Evolutionary conservation across 2,797 vertebrate species (phyloP), one percentile per base, ranked within the genome.

Genomic region (Ctenopoma kingsleyae): DNA sequence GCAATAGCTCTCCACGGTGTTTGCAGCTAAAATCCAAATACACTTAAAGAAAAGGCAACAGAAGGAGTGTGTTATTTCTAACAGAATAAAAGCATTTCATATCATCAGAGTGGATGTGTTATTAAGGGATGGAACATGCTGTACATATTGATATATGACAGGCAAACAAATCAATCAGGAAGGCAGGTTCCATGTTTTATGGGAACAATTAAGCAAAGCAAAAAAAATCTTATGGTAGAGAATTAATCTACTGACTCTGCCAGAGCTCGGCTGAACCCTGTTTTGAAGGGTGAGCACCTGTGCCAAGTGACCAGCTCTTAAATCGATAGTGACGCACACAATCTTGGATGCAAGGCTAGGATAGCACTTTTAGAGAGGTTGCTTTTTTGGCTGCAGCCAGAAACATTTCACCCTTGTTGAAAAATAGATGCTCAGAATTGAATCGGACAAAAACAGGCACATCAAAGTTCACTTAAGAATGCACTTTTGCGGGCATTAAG

Each of bases 321-420:
- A 83, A 88, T 85, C 72, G 32, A 85, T 82, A 85, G 74, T 78
- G 78, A 82, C 48, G 35, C 62, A 53, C 16, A 30, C 68, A 81
- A 60, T 81, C 60, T 74, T 51, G 71, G 66, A 69, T 30, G 67
- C 83, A 86, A 76, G 48, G 68, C 23, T 6, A 41, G 49, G 44
- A 55, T 30, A 17, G 52, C 47, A 54, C 56, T 70, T 81, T 80
- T 47, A 73, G 44, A 68, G 55, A 58, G 41, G 43, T 4, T 44
- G 27, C 5, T 32, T 56, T 67, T 74, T 71, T 49, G 47, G 57
- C 68, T 61, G 46, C 8, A 25, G 55, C 35, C 32, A 62, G 6
- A 62, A 66, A 80, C 48, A 43, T 70, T 75, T 65, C 20, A 54
- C 56, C 53, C 54, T 40, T 17, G 17, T 47, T 68, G 12, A 60